phyloP scores from a whole-genome alignment of 2,888 invertebrate species.

The Rugalucina vietnamica region DNA sequence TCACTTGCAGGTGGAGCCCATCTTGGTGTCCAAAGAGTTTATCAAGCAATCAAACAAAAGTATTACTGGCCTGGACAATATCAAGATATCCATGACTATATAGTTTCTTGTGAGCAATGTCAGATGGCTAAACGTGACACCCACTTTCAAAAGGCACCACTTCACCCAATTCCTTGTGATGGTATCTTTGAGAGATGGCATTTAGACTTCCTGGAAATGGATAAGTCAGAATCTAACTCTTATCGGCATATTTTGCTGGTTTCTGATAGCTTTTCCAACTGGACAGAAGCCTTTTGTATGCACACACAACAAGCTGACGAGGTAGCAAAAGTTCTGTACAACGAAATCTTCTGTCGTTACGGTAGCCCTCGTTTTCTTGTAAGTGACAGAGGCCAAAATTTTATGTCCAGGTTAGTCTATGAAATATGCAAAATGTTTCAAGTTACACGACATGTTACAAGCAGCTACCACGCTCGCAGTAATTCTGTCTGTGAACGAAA shows the following conservation, averaged over 20 bases:
- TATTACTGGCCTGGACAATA: conserved; percentile 35
- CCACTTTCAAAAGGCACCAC: conserved; percentile 8
- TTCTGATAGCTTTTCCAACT: neutral
- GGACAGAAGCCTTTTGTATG: neutral
- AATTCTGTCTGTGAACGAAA: neutral
- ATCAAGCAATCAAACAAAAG: conserved; percentile 20
- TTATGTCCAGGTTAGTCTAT: neutral
- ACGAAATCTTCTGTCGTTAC: neutral
- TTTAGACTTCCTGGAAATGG: neutral
- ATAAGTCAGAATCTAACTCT: neutral
- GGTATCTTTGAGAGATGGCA: neutral
- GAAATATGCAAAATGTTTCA: neutral
- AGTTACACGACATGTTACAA: neutral
- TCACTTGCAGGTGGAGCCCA: conserved; percentile 27
- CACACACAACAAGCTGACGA: neutral
- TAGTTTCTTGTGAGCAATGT: conserved; percentile 40
- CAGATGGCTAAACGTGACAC: conserved; percentile 22
- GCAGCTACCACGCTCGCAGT: neutral
- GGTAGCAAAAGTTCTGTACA: neutral
- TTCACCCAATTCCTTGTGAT: neutral
- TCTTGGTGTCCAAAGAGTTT: conserved; percentile 19
- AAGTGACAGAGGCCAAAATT: neutral
- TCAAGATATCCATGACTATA: conserved; percentile 35
- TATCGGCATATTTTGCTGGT: neutral
- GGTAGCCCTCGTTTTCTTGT: neutral